Conservation (phyloP, 2,113 vertebrate genomes). For the Stictonetta naevosa region DNA sequence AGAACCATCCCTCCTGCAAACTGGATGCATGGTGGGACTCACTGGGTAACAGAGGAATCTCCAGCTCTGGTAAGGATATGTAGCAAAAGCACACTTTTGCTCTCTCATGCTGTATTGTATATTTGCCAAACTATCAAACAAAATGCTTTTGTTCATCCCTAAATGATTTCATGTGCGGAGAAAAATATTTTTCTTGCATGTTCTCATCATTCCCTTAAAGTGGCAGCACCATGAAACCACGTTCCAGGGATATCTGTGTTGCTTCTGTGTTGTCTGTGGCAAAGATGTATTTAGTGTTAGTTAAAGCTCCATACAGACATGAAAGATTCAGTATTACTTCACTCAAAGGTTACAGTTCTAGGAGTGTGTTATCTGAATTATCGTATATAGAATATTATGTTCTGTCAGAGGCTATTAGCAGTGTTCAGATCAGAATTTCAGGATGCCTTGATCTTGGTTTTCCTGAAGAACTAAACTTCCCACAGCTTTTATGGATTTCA, state of each 20-base stretch:
- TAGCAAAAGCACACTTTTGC: fast-evolving
- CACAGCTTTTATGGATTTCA: background rate
- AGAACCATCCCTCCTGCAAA: fast-evolving
- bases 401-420: conserved; percentile 2
- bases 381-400: background rate
- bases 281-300: background rate
- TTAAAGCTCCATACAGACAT: background rate
- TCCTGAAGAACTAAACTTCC: background rate
- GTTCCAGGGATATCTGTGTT: background rate
- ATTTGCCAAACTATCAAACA: background rate
- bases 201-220: background rate
- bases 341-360: conserved; percentile 35
- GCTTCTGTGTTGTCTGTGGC: background rate
- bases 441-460: background rate
- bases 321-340: background rate
- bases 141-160: background rate
- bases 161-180: background rate
- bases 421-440: background rate
- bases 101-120: fast-evolving
- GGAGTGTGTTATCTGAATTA: background rate
- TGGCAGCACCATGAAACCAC: background rate
- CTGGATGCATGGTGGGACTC: fast-evolving
- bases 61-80: background rate
- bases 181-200: background rate
- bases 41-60: fast-evolving